Evolutionary conservation across 1,140 invertebrate species (phyloP).

Genomic region (Mercenaria mercenaria): DNA sequence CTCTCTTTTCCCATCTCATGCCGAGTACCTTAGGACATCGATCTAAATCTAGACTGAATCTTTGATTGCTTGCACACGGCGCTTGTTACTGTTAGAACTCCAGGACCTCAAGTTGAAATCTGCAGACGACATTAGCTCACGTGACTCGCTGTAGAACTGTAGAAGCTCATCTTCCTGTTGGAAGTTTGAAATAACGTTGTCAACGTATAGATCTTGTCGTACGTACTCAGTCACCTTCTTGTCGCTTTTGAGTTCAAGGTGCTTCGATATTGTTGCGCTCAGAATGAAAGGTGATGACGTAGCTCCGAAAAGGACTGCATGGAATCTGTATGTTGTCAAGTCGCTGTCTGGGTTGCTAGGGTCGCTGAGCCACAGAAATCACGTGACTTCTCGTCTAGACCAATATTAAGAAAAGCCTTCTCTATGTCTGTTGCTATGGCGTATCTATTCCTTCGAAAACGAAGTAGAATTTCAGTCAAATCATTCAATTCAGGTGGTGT

Average conservation of each 20-base stretch:
- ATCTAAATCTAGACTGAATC: neutral
- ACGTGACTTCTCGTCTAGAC: neutral
- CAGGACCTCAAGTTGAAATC: slow-evolving; percentile 24
- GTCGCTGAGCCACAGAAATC: slow-evolving; percentile 42
- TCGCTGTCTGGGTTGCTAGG: neutral
- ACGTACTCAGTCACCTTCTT: neutral
- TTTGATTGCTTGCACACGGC: neutral
- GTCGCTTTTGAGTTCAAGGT: slow-evolving; percentile 7
- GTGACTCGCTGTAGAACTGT: neutral
- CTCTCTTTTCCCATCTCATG: neutral
- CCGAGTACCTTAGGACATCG: neutral
- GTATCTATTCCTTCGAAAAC: neutral
- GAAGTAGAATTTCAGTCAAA: neutral
- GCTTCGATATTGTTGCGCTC: neutral
- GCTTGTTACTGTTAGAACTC: neutral
- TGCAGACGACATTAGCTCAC: neutral
- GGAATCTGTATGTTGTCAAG: slow-evolving; percentile 34
- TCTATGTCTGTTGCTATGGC: slow-evolving; percentile 29
- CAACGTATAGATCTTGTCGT: neutral
- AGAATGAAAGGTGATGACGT: slow-evolving; percentile 28
- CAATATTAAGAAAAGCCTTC: slow-evolving; percentile 29
- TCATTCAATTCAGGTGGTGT: neutral
- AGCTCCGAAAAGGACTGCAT: slow-evolving; percentile 7
- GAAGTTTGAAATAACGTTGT: neutral
- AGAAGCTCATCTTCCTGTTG: neutral